These are phyloP conservation scores for Drosophila mimica DNA, from an alignment of 2,888 invertebrate genomes.

Conservation along the genomic window DNA sequence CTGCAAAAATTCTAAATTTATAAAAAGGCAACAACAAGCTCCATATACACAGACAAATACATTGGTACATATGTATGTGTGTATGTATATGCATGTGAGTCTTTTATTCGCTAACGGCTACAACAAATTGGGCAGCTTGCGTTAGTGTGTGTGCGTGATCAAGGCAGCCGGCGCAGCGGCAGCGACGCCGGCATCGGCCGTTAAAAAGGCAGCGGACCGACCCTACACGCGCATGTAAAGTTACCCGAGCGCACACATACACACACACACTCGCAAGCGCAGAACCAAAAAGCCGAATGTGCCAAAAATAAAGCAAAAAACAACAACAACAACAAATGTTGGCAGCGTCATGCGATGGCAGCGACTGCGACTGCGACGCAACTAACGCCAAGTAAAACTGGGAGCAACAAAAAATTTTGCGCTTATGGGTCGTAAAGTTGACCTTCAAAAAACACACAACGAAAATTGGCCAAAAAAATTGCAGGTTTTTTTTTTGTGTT, in stretches of 20 bases:
- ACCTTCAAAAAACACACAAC: constrained; percentile 82
- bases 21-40: constrained; percentile 75
- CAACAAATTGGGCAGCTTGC: constrained; percentile 77
- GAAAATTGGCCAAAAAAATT: constrained; percentile 79
- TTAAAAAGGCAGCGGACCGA: constrained; percentile 79
- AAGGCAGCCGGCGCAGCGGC: constrained; percentile 62
- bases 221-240: constrained; percentile 79
- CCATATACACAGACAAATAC: constrained; percentile 40
- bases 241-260: constrained; percentile 61
- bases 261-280: constrained; percentile 34
- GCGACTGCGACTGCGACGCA: constrained; percentile 64
- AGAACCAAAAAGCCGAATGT: constrained; percentile 64
- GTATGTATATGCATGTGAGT: constrained; percentile 34
- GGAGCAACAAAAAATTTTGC: constrained; percentile 70
- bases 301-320: constrained; percentile 78
- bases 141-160: constrained; percentile 56
- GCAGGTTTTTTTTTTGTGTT: constrained; percentile 58
- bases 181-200: constrained; percentile 61
- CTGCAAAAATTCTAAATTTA: constrained; percentile 80
- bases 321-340: constrained; percentile 58
- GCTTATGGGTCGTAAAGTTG: constrained; percentile 85
- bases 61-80: constrained; percentile 23
- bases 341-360: constrained; percentile 35
- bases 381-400: constrained; percentile 80
- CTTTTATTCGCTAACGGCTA: constrained; percentile 70